Base-by-base conservation (phyloP, 2,888 invertebrate species). In the Alentia gelatinosa region DNA sequence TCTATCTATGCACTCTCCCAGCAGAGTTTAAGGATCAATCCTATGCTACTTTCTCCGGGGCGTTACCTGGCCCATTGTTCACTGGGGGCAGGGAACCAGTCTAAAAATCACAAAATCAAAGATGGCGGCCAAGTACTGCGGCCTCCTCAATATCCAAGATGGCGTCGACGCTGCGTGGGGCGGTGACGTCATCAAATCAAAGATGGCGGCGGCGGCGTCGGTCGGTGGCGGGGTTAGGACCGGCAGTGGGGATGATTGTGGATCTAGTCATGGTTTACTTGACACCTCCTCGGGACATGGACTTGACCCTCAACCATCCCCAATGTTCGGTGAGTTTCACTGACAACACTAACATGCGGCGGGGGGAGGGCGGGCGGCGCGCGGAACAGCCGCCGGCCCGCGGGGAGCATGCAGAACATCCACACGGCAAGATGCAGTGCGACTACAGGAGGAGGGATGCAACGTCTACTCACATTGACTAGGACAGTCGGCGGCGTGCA, bases 171-270 rank as follows among this genome's bases (percentile, higher is more conserved):
- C 30, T 9, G 68, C 12, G 68, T 30, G n/a, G 39, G 79, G 56
- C 56, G 12, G 79, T 79, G 79, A 79, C 79, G 79, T 79, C 79
- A 79, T 30, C 79, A 37, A 79, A 79, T 79, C 79, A 79, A 79
- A 79, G 79, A 79, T 79, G 79, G 79, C 39, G 79, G 30, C 35
- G 7, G 39, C 19, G 79, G 39, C 23, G 79, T 15, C 26, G 63
- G 63, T 5, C 15, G 63, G 26, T 26, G 79, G 39, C 15, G 79
- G 9, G 35, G 79, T 37, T 79, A 79, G 23, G 79, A 79, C 79
- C 79, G 79, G 3, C 37, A 12, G 9, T 37, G 39, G 79, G 79
- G 79, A 79, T 79, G 79, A 79, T 79, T 79, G 79, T 79, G 79
- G 79, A 79, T 79, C 79, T 79, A 79, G 79, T 79, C 79, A 79